Conservation (phyloP, 2,888 invertebrate genomes). For the Drosophila formosana region DNA sequence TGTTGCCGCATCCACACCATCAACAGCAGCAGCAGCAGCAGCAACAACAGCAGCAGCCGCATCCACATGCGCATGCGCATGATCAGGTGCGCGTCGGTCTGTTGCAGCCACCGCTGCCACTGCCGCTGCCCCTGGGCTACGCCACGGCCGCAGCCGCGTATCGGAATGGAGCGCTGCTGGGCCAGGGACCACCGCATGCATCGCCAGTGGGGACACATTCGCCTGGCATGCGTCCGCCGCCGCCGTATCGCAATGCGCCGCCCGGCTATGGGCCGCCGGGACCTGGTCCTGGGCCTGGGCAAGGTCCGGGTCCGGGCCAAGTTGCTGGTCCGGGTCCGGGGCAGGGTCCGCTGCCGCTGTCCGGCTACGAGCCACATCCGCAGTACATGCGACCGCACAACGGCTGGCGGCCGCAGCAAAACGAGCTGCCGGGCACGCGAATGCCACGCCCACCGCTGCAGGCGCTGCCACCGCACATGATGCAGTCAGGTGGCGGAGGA, state of each 20-base stretch:
- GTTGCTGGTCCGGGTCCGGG: slow-evolving; percentile 2
- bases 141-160: slow-evolving; percentile 36
- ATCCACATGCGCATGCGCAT: slow-evolving; percentile 39
- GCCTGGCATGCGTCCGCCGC: slow-evolving; percentile 70
- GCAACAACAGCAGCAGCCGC: slow-evolving; percentile 31
- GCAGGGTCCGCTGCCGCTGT: slow-evolving; percentile 22
- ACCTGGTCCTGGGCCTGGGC: slow-evolving; percentile 26
- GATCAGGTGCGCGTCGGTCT: slow-evolving; percentile 69
- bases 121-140: slow-evolving; percentile 41
- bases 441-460: slow-evolving; percentile 87
- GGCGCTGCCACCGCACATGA: slow-evolving; percentile 67
- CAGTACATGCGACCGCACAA: slow-evolving; percentile 71
- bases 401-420: slow-evolving; percentile 78
- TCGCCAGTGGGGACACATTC: slow-evolving; percentile 41
- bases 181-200: slow-evolving; percentile 37
- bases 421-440: slow-evolving; percentile 82
- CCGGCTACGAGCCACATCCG: slow-evolving; percentile 60
- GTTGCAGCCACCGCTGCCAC: slow-evolving; percentile 60
- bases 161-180: slow-evolving; percentile 64
- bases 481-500: slow-evolving; percentile 35
- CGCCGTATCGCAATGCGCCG: slow-evolving; percentile 72
- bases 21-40: slow-evolving; percentile 6
- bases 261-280: slow-evolving; percentile 55
- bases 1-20: slow-evolving; percentile 56
- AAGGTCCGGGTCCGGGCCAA: slow-evolving; percentile 19